Evolutionary conservation across 2,888 invertebrate species (phyloP).

Genomic region (Scrobipalpa atriplicella): DNA sequence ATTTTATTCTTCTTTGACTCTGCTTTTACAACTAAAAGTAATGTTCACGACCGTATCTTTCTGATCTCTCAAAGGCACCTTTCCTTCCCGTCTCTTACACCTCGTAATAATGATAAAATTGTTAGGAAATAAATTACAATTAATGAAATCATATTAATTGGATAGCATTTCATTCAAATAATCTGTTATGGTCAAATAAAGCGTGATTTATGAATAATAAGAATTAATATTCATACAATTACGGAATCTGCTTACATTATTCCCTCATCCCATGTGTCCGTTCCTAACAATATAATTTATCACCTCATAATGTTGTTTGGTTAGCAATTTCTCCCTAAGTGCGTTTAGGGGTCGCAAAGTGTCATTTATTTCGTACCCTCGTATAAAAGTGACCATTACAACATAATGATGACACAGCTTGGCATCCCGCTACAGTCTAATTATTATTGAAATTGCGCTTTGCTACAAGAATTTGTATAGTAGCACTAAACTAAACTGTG

Average conservation of each 20-base stretch:
- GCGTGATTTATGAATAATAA: no score
- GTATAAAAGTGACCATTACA: conserved; percentile 31
- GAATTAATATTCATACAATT: not conserved
- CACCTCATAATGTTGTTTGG: conserved; percentile 11
- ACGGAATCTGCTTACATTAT: not conserved
- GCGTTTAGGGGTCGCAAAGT: conserved; percentile 24
- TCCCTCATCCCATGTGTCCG: not conserved
- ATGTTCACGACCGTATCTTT: no score
- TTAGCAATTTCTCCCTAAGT: conserved; percentile 17
- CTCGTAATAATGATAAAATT: no score
- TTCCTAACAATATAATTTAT: not conserved
- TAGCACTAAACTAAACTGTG: not conserved
- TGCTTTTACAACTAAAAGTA: no score
- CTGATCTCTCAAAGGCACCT: no score
- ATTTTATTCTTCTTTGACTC: no score
- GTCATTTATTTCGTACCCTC: conserved; percentile 31
- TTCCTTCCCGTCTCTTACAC: no score
- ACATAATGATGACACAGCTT: conserved; percentile 27
- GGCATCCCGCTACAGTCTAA: not conserved
- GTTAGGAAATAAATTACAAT: no score
- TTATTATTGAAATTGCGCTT: not conserved
- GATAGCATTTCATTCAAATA: no score
- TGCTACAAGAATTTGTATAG: no score
- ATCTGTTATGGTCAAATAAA: no score
- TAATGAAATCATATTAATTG: no score